A percentile compares a stretch with the other conserved stretches of the same genome.
These are phyloP conservation scores for Mionectes macconnelli DNA, from an alignment of 2,113 vertebrate species.

Conservation along the genomic window DNA sequence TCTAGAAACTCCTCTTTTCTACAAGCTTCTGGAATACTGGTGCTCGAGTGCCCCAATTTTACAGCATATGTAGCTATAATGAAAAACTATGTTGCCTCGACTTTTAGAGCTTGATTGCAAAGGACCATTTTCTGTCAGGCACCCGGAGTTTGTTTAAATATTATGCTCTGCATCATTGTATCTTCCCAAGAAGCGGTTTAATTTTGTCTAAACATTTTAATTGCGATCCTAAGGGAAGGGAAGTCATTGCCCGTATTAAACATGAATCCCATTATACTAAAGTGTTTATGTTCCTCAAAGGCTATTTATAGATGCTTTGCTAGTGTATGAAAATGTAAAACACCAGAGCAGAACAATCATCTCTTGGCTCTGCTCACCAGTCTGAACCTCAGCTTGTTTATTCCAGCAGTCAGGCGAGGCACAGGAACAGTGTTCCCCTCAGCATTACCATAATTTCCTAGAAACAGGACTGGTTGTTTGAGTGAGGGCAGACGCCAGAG, in stretches of 20 bases:
- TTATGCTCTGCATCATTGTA: background rate
- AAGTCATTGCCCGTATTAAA: conserved; percentile 54
- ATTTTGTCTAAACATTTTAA: conserved; percentile 68
- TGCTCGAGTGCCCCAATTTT: background rate
- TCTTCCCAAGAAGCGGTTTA: conserved; percentile 56
- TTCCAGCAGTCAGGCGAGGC: background rate
- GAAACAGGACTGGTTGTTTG: background rate
- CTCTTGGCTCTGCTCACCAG: background rate
- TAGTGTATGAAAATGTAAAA: conserved; percentile 46
- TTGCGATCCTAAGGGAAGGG: conserved; percentile 45
- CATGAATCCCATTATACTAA: conserved; percentile 64
- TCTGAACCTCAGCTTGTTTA: background rate
- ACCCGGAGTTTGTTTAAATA: conserved; percentile 41
- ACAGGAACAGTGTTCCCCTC: background rate
- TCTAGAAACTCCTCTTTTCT: background rate
- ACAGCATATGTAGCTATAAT: background rate
- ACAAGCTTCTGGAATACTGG: background rate
- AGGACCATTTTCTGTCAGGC: conserved; percentile 23
- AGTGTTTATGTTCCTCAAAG: conserved; percentile 48
- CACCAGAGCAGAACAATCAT: background rate
- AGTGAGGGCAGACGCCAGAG: background rate
- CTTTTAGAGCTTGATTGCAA: conserved; percentile 14
- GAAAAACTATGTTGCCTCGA: background rate
- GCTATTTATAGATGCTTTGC: conserved; percentile 60
- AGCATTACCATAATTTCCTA: background rate